Evolutionary conservation across 2,113 vertebrate species (phyloP), one percentile per base, ranked within the genome.

Genomic region (Scalopus aquaticus): DNA sequence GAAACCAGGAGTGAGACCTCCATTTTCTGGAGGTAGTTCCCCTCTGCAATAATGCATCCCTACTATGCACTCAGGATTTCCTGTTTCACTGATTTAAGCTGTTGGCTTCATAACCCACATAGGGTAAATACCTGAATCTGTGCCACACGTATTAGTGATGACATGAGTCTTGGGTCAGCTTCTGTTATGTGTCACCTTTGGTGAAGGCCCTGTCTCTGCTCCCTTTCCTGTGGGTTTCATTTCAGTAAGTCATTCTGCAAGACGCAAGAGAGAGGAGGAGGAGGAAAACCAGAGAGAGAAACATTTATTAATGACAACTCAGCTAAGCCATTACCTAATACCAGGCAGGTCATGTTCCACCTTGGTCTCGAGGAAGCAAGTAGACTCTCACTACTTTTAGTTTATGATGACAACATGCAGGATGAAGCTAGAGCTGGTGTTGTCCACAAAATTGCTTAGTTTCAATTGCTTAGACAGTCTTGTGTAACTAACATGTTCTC

Each of bases 151-250:
- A 35, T 56, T 37, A n/a, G 54, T 56, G 32, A 78, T 8, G 22
- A 46, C 44, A 28, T 17, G 54, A 72, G 42, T 42, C 64, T 65
- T 32, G 11, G 17, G 6, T 72, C 46, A 84, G 39, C 80, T 58
- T 87, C 35, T 91, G 46, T 58, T 32, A 13, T 80, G 70, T 56
- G 62, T 94, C 93, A 65, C 51, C 44, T 49, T 54, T 9, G 9
- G 6, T 2, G 32, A 90, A 22, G 65, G 39, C 24, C 9, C 35
- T 9, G 5, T 15, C 56, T 73, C 77, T 73, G 56, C 15, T 42
- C 64, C 84, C 77, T 94, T 89, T 89, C 35, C 42, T 78, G 28
- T 37, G 5, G 19, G 79, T 93, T 95, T 96, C 86, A 81, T 65
- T 77, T 84, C 54, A 74, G 65, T 42, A 83, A 77, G 35, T 94